Percentiles rank a stretch among this genome's conserved stretches.
Conservation (phyloP, 1,140 invertebrate genomes). For the Aphidius gifuensis region DNA sequence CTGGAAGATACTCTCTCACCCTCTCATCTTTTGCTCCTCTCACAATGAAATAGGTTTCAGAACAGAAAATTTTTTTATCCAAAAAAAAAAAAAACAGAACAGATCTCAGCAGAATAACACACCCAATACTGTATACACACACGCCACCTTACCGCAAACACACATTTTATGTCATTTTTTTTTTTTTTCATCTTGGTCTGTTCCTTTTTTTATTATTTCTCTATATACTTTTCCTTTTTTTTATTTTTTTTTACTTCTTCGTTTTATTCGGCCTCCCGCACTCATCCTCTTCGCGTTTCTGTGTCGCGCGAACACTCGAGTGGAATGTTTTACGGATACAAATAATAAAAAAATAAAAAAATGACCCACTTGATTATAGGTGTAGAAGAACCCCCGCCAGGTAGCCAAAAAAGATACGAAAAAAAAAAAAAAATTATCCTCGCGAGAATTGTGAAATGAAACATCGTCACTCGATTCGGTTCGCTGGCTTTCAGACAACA, state of each 20-base stretch:
- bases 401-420: conserved; percentile 24
- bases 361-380: conserved; percentile 39
- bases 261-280: conserved; percentile 1
- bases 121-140: too few species aligned
- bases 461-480: conserved; percentile 5
- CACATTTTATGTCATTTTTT: background rate
- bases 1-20: conserved; percentile 7
- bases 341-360: conserved; percentile 35
- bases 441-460: conserved; percentile 16
- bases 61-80: background rate
- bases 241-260: conserved; percentile 7
- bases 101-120: too few species aligned
- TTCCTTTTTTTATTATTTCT: background rate
- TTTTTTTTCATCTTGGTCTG: conserved; percentile 11
- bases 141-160: conserved; percentile 7
- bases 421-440: conserved; percentile 1
- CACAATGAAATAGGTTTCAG: background rate
- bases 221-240: background rate
- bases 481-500: background rate
- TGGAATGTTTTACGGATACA: conserved; percentile 16
- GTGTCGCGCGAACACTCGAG: conserved; percentile 20
- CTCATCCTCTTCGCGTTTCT: background rate
- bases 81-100: background rate
- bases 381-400: conserved; percentile 25
- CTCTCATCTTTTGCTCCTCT: too few species aligned